Evolutionary conservation across 2,113 vertebrate species (phyloP).

Genomic region (Vombatus ursinus): DNA sequence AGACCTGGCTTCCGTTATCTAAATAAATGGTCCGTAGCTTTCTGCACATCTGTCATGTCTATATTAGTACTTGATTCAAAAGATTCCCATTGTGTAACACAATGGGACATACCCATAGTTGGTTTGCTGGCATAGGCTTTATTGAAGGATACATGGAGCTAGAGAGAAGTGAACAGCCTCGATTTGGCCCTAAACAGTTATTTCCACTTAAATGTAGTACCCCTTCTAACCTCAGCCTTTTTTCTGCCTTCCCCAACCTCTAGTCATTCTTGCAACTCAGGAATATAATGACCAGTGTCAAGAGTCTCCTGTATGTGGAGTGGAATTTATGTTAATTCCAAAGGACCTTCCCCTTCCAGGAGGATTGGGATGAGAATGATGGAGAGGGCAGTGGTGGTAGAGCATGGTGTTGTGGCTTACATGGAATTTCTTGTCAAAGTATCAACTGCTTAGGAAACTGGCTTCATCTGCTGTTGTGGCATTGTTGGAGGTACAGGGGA

Average conservation of each 20-base stretch:
- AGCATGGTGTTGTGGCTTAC: neutral
- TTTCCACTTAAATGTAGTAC: neutral
- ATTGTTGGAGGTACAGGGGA: neutral
- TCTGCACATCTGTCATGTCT: neutral
- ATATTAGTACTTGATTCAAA: neutral
- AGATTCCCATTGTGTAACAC: neutral
- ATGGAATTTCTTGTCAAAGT: neutral
- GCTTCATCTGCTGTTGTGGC: neutral
- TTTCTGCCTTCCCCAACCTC: neutral
- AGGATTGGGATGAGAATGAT: neutral
- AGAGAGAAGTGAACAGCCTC: neutral
- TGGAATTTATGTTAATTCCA: neutral
- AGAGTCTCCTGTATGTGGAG: neutral
- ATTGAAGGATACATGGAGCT: neutral
- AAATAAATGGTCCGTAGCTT: neutral
- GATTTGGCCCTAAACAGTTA: neutral
- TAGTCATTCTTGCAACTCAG: neutral
- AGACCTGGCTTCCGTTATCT: neutral
- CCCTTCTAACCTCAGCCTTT: neutral
- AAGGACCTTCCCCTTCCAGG: neutral
- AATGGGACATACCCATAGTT: neutral
- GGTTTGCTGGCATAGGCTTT: neutral
- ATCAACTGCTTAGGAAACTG: neutral
- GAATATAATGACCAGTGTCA: neutral
- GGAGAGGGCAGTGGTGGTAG: neutral